A percentile compares a stretch with the other conserved stretches of the same genome.
Conservation (phyloP, 1,140 invertebrate species). For the Mizuhopecten yessoensis region DNA sequence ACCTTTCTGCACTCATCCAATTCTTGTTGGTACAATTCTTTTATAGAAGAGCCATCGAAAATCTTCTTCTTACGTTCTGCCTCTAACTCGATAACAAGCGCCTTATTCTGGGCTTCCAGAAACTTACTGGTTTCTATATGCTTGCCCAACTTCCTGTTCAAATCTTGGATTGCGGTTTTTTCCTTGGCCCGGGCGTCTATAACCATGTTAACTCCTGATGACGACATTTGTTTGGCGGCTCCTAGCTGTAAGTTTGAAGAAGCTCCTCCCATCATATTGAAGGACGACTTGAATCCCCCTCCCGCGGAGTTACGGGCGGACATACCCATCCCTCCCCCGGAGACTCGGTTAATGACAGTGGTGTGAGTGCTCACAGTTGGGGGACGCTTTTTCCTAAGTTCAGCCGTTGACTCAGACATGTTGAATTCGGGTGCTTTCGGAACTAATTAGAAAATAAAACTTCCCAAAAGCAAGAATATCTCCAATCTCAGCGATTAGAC, state of each 20-base stretch:
- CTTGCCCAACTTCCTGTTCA: background rate
- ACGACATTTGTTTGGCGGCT: background rate
- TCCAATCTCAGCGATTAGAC: background rate
- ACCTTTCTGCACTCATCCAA: background rate
- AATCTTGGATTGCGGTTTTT: background rate
- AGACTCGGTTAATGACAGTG: conserved; percentile 8
- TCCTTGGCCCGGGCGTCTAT: background rate
- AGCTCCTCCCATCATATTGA: background rate
- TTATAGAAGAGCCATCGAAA: background rate
- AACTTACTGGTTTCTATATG: background rate
- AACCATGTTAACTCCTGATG: background rate
- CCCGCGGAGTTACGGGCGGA: background rate
- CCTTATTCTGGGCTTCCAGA: background rate
- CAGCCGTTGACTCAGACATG: background rate
- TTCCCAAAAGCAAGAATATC: background rate
- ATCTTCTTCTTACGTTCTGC: conserved; percentile 27
- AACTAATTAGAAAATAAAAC: background rate
- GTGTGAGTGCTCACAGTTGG: background rate
- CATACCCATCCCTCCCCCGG: background rate
- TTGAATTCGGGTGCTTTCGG: background rate
- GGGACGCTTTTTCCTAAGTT: background rate
- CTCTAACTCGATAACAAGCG: background rate
- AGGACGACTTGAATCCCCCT: background rate
- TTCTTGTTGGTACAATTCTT: conserved; percentile 7
- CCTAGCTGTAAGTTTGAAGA: background rate